phyloP scores from a whole-genome alignment of 1,140 invertebrate genomes.

The Cheumatopsyche charites region DNA sequence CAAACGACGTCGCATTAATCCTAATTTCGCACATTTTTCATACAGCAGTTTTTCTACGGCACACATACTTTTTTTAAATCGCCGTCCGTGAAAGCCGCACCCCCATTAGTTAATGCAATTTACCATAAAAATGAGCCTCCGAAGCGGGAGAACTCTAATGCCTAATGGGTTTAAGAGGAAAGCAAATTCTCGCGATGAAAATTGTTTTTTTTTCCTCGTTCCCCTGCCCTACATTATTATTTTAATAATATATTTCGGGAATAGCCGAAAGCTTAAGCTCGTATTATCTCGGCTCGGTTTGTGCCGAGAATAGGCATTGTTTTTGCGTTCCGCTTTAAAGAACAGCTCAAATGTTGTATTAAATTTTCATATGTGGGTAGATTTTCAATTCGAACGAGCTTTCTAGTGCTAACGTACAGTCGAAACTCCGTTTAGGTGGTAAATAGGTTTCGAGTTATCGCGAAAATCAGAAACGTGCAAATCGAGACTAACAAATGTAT shows the following conservation, averaged over 20 bases:
- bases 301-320: too few species aligned
- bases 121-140: slow-evolving; percentile 15
- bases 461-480: too few species aligned
- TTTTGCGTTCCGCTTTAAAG: too few species aligned
- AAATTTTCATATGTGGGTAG: too few species aligned
- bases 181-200: not conserved
- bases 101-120: slow-evolving; percentile 21
- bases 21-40: slow-evolving; percentile 10
- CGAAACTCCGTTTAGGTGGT: too few species aligned
- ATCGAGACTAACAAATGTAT: too few species aligned
- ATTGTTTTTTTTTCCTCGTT: slow-evolving; percentile 15
- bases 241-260: too few species aligned
- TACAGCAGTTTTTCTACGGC: not conserved
- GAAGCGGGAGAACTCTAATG: slow-evolving; percentile 1
- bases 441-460: too few species aligned
- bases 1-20: slow-evolving; percentile 2
- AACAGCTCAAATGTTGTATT: too few species aligned
- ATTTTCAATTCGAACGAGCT: too few species aligned
- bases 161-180: slow-evolving; percentile 18
- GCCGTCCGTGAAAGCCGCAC: slow-evolving; percentile 13
- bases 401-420: too few species aligned
- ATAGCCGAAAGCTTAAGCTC: not conserved
- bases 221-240: too few species aligned
- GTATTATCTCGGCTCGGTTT: not conserved
- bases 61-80: slow-evolving; percentile 12